Evolutionary conservation across 2,888 invertebrate genomes (phyloP), one percentile per base, ranked within the genome.

Genomic region (Zhengitettix transpicula): DNA sequence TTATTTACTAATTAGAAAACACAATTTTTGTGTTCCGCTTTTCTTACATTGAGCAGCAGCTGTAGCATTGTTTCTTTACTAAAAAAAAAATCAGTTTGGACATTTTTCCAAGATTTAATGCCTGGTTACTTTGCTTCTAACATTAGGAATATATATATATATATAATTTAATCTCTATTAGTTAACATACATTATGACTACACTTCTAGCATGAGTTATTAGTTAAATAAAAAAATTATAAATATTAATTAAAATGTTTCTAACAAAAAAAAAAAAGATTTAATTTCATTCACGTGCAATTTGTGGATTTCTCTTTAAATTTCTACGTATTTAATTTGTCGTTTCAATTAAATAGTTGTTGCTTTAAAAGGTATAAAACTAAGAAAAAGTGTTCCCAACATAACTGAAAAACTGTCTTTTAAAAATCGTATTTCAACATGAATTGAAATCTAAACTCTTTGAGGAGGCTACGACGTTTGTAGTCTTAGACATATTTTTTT

Each of bases 381-480:
- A 12, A 14, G 12, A 47, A 47, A 42, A 12, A 14, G 47, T 47
- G 47, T 47, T n/a, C 47, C 47, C 47, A 47, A 14, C n/a, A 14
- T 47, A 14, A 47, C 12, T 47, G 14, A 47, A 14, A 47, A 14
- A 14, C n/a, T 47, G 14, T 47, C n/a, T 47, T 12, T 58, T 58
- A 42, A 52, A n/a, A 59, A 55, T 28, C 57, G 59, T 14, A 60
- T 41, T n/a, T 40, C 40, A 60, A 59, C 40, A 60, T 42, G 55
- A 60, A 56, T 15, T 44, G 41, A 59, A 40, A 61, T 57, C 57
- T 60, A 61, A 61, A 61, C 57, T 60, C 57, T 55, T 61, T 64
- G 64, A 64, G 64, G 64, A 64, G 64, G 64, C 63, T 63, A 63
- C 63, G 63, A 64, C 52, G 54, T 59, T 59, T 60, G 58, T 64